These are phyloP conservation scores for Tipula unca DNA, from an alignment of 2,888 invertebrate genomes.

Conservation along the genomic window DNA sequence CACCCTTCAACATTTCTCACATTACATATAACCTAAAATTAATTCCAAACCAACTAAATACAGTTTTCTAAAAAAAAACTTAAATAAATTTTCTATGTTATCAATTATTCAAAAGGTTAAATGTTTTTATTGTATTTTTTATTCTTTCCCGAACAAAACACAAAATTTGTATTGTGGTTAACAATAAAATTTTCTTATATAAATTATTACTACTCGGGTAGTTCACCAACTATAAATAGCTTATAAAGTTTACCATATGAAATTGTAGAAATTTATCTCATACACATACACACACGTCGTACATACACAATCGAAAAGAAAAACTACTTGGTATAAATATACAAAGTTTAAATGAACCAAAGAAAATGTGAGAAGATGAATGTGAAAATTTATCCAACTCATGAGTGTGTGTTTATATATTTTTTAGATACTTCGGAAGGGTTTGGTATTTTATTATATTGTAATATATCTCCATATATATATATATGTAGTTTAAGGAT, in stretches of 20 bases:
- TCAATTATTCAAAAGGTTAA: slow-evolving; percentile 14
- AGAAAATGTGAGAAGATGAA: slow-evolving; percentile 14
- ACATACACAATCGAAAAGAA: neutral
- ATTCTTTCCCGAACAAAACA: neutral
- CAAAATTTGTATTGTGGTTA: neutral
- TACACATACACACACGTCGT: neutral
- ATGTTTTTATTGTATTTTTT: neutral
- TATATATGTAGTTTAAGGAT: no score
- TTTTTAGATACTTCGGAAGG: neutral
- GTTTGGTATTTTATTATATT: neutral
- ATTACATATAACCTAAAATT: neutral
- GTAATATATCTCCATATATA: neutral
- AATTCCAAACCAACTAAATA: neutral
- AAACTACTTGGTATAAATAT: neutral
- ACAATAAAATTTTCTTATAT: neutral
- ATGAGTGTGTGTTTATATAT: neutral
- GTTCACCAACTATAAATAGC: neutral
- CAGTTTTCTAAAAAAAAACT: neutral
- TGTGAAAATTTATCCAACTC: slow-evolving; percentile 14
- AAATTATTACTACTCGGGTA: neutral
- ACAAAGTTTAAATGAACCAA: neutral
- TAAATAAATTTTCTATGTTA: neutral
- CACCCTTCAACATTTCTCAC: no score
- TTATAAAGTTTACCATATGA: neutral
- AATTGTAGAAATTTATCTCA: neutral